Base-by-base conservation (phyloP, 2,888 invertebrate genomes). In the Habroteleia sp. region DNA sequence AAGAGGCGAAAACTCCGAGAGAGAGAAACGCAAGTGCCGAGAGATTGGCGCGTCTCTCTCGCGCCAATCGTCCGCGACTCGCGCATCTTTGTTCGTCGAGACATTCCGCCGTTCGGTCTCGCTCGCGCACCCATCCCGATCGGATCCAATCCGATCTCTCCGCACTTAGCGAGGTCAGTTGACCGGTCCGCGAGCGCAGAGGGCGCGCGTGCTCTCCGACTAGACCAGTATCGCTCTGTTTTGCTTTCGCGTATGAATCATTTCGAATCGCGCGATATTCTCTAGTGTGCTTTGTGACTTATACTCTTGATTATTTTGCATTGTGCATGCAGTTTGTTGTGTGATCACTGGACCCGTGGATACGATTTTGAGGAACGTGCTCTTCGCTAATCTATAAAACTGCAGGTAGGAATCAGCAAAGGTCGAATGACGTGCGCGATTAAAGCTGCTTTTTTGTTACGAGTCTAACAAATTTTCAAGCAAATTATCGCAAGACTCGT, bases 171-270 rank as follows among this genome's bases (percentile, higher is more conserved):
- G 54, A 60, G 68, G 58, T 50, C 58, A 58, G 68, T 60, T 60
- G 58, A 69, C 68, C 68, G 68, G 68, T 60, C 54, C 54, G 27
- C 37, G 41, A 48, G 56, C 25, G 33, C 17, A 60, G 58, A 69
- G 68, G 58, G 68, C 58, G 29, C 56, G 31, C 27, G 41, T 25
- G 27, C 25, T 27, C 13, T 13, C 17, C 4, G 39, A 4, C 41
- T 5, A 5, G 13, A 8, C 48, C 23, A 7, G 20, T 33, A 14
- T 13, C 25, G 11, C 14, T 52, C 31, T 35, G 56, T 68, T 68
- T 68, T 17, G 20, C 37, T 50, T 31, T 41, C 25, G 27, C 23
- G 23, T 50, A n/a, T 25, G 41, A 39, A 17, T 42, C 33, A 63
- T 63, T 63, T 37, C 41, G 23, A 50, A 37, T 60, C 23, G 23